Percentiles rank a stretch among this genome's conserved stretches.
Evolutionary conservation across 2,797 vertebrate genomes (phyloP).

Genomic region (Alca torda): DNA sequence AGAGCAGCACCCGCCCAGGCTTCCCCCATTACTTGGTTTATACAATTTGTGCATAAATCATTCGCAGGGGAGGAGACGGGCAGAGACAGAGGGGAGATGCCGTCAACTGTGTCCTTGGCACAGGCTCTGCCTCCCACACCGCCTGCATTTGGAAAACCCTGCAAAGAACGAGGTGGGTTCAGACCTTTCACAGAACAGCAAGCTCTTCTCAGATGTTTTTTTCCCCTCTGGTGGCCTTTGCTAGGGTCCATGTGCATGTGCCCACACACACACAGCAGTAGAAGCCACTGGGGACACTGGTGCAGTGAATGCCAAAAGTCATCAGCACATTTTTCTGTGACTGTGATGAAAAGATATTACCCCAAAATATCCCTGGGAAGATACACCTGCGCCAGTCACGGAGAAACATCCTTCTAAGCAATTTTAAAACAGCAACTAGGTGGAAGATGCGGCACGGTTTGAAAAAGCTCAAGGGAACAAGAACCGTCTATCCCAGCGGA

Average conservation of each 20-base stretch:
- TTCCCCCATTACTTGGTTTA: not conserved
- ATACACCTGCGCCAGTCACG: not conserved
- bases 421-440: not conserved
- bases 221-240: not conserved
- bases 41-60: not conserved
- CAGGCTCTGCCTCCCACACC: not conserved
- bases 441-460: not conserved
- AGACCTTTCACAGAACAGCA: not conserved
- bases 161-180: accelerated
- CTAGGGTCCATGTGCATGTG: not conserved
- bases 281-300: not conserved
- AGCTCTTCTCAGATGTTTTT: not conserved
- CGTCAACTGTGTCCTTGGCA: not conserved
- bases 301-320: not conserved
- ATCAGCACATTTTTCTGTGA: not conserved
- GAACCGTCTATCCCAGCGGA: not conserved
- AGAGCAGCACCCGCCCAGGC: not conserved
- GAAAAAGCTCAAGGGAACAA: not conserved
- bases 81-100: not conserved
- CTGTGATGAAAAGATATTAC: not conserved
- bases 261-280: not conserved
- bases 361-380: not conserved
- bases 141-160: not conserved
- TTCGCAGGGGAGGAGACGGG: accelerated
- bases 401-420: not conserved